A percentile compares a stretch with the other conserved stretches of the same genome.
Conservation (phyloP, 2,888 invertebrate species). For the Phengaris alcon region DNA sequence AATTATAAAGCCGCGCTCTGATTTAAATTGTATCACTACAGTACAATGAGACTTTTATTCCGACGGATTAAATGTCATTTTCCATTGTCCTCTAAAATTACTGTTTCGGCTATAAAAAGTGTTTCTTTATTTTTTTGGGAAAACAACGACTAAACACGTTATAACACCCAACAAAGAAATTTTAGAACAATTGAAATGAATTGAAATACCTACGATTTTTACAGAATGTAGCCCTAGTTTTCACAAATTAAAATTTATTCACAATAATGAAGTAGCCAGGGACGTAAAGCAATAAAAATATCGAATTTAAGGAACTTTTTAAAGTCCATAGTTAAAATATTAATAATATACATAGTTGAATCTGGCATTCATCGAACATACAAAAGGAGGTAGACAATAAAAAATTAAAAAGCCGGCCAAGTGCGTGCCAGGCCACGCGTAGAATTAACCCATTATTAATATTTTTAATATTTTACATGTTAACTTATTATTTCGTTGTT, state of each 20-base stretch:
- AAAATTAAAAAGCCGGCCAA: too few relatives aligned
- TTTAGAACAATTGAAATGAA: background rate
- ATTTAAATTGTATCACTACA: conserved; percentile 21
- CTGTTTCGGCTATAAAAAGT: conserved; percentile 6
- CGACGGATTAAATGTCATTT: conserved; percentile 16
- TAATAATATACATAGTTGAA: background rate
- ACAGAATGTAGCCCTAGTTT: background rate
- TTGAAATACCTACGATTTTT: background rate
- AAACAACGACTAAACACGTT: background rate
- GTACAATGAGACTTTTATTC: background rate
- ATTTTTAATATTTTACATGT: too few relatives aligned
- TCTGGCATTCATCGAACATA: too few relatives aligned
- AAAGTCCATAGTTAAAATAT: background rate
- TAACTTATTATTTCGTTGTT: too few relatives aligned
- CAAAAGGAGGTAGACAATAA: too few relatives aligned
- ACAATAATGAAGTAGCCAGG: too few relatives aligned
- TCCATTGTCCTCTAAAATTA: conserved; percentile 13
- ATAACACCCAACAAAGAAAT: background rate
- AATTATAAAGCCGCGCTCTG: conserved; percentile 24
- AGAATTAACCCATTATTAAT: too few relatives aligned
- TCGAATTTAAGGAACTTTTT: too few relatives aligned
- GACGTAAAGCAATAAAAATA: too few relatives aligned
- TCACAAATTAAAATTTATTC: background rate
- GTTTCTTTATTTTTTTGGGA: background rate
- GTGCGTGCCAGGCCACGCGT: too few relatives aligned